Percentiles rank a stretch among this genome's conserved stretches.
These are phyloP conservation scores for Etheostoma perlongum DNA, from an alignment of 2,797 vertebrate genomes.

Conservation along the genomic window DNA sequence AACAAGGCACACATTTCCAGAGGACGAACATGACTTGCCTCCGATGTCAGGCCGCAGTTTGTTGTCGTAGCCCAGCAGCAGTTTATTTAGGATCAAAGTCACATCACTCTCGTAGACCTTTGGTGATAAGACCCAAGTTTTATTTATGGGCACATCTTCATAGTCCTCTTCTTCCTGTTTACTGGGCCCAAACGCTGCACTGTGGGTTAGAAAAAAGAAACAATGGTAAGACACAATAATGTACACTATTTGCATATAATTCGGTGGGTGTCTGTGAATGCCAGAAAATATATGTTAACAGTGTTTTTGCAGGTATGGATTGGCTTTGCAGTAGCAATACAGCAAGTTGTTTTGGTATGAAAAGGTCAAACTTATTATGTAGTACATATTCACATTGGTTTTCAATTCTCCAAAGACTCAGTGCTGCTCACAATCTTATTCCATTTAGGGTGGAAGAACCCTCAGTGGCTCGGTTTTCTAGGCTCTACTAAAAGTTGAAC, in stretches of 20 bases:
- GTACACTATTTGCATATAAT: background rate
- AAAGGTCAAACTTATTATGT: background rate
- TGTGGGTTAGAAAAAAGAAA: conserved; percentile 39
- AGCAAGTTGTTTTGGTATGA: too few relatives aligned
- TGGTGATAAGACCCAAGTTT: conserved; percentile 97
- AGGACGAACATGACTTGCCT: conserved; percentile 81
- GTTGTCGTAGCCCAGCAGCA: conserved; percentile 95
- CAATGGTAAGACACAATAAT: background rate
- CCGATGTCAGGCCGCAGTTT: conserved; percentile 97
- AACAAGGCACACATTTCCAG: conserved; percentile 16
- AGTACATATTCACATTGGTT: background rate
- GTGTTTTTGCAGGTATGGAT: background rate
- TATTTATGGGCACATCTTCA: conserved; percentile 93
- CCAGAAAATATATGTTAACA: background rate
- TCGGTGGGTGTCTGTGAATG: background rate
- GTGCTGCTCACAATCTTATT: background rate
- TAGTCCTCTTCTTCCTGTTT: conserved; percentile 96
- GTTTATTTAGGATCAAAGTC: conserved; percentile 93
- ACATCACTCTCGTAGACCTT: conserved; percentile 97
- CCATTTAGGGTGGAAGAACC: background rate
- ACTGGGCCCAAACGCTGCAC: conserved; percentile 84
- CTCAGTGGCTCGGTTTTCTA: too few relatives aligned
- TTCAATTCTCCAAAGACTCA: background rate
- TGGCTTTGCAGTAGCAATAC: background rate
- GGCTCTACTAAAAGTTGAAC: too few relatives aligned